Evolutionary conservation across 2,113 vertebrate species (phyloP), one percentile per base, ranked within the genome.

Genomic region (Burhinus oedicnemus): DNA sequence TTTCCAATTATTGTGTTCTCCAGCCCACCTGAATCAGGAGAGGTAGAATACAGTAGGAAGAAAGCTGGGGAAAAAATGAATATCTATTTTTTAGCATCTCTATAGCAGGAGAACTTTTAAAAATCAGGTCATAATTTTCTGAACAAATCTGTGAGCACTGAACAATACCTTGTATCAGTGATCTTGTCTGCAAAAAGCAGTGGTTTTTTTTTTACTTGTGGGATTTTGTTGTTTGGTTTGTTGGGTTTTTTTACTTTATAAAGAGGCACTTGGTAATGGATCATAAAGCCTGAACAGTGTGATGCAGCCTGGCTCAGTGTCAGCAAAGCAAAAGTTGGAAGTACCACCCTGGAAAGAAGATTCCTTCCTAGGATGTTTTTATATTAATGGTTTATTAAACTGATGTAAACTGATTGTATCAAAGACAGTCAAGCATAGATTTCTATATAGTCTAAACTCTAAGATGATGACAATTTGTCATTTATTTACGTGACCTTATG

Each of bases 1-100:
- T 72, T 81, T 92, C 83, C 74, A 93, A 21, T 91, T 82, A 81
- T 71, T 86, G 55, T 93, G 54, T 94, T 94, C 51, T 95, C 25
- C 60, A 93, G 51, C 77, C 86, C 51, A 84, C 87, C 71, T 91
- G 74, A 96, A 84, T 82, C 76, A 79, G 66, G 76, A 94, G 68
- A 93, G 55, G 55, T 72, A 82, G 77, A 91, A 93, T 66, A 72
- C 42, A 91, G 84, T 80, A 64, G 58, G 27, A 90, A 71, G 15
- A 69, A 94, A 91, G 21, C 52, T 76, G 44, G 42, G 42, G 5
- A 60, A 52, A 51, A 68, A 16, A 40, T 5, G 8, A n/a, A 6
- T 36, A 26, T 44, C 8, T 76, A 25, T 40, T 42, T 87, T 91
- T 72, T 70, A 82, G 45, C 18, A 58, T 49, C 18, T 95, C 40